Evolutionary conservation across 1,140 invertebrate species (phyloP).

Genomic region (Ceratosolen solmsi): DNA sequence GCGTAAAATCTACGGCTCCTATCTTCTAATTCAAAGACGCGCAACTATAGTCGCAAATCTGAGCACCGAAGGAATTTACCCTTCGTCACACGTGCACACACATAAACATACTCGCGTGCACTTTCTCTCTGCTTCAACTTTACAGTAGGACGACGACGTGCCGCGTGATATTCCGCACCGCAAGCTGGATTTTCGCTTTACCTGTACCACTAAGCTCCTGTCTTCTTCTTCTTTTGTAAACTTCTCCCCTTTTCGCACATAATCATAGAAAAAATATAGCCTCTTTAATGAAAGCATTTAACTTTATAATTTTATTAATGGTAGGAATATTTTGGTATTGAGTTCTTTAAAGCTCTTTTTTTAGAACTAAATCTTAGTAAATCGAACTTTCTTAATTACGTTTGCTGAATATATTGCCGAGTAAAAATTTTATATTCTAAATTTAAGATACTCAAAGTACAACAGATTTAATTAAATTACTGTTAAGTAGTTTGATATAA

Average conservation of each 20-base stretch:
- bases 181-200: conserved; percentile 48
- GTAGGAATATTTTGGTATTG: background rate
- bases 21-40: conserved; percentile 56
- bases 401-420: too few relatives aligned
- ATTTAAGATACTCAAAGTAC: too few relatives aligned
- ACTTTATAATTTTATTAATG: conserved; percentile 37
- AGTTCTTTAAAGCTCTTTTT: background rate
- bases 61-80: background rate
- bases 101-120: background rate
- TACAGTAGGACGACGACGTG: conserved; percentile 1
- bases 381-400: too few relatives aligned
- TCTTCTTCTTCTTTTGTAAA: conserved; percentile 34
- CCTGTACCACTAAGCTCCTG: background rate
- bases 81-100: background rate
- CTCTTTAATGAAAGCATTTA: conserved; percentile 17
- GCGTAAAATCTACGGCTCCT: conserved; percentile 52
- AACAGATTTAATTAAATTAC: too few relatives aligned
- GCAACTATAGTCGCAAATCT: background rate
- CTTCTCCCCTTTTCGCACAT: conserved; percentile 25
- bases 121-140: conserved; percentile 31
- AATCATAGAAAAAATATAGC: conserved; percentile 39
- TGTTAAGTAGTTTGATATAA: too few relatives aligned
- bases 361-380: background rate
- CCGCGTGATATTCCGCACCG: conserved; percentile 27
- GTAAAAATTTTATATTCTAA: too few relatives aligned